These are phyloP conservation scores for Lycopodina hypogea DNA, from an alignment of 37 sponge, comb jelly and placozoan genomes.

Conservation along the genomic window DNA sequence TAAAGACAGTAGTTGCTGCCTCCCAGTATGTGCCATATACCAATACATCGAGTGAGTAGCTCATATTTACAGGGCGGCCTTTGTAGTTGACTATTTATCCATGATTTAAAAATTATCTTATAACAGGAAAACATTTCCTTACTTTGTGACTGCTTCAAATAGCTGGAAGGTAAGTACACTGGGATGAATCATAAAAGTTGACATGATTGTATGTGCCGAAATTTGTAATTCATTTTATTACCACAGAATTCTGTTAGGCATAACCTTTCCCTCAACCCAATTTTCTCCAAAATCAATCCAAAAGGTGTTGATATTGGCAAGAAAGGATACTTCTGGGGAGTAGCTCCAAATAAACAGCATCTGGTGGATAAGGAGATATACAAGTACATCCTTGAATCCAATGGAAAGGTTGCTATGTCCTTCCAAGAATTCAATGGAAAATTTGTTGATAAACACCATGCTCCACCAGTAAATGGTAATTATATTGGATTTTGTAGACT, in stretches of 20 bases:
- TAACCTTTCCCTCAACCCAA: slow-evolving; percentile 69
- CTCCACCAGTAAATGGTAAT: too few species aligned
- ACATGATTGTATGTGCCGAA: too few species aligned
- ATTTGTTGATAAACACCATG: too few species aligned
- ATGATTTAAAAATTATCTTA: background rate
- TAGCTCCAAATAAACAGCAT: slow-evolving; percentile 29
- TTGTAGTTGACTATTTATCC: background rate
- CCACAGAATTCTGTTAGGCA: slow-evolving; percentile 76
- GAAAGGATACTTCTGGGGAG: slow-evolving; percentile 52
- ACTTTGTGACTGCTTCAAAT: slow-evolving; percentile 70
- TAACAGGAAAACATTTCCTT: slow-evolving; percentile 65
- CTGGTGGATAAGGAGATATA: slow-evolving; percentile 36
- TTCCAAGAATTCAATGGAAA: too few species aligned
- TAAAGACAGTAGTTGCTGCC: slow-evolving; percentile 31
- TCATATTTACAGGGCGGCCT: background rate
- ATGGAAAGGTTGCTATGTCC: too few species aligned
- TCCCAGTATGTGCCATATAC: slow-evolving; percentile 77
- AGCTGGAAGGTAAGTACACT: slow-evolving; percentile 73
- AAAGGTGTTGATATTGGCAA: slow-evolving; percentile 48
- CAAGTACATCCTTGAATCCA: slow-evolving; percentile 4
- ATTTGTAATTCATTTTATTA: too few species aligned
- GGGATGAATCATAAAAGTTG: background rate
- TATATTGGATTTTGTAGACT: too few species aligned
- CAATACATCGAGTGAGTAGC: slow-evolving; percentile 68
- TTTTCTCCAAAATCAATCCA: slow-evolving; percentile 55